Conservation (phyloP, 2,888 invertebrate genomes). For the Trissolcus brochymenae region DNA sequence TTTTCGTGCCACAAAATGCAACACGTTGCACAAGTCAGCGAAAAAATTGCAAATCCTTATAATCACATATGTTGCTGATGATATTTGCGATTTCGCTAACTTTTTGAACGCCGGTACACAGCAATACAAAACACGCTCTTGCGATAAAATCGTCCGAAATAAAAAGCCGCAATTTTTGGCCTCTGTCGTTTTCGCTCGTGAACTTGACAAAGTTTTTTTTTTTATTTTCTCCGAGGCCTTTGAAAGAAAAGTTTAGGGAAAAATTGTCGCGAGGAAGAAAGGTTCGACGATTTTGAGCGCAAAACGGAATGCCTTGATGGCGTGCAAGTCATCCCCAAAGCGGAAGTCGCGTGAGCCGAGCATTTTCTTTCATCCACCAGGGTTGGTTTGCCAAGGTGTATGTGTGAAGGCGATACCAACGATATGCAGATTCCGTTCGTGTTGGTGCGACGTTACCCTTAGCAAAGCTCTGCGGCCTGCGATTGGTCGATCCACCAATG, state of each 20-base stretch:
- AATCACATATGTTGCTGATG: too few species aligned
- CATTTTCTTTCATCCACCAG: conserved; percentile 55
- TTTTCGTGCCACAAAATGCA: too few species aligned
- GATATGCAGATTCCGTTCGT: conserved; percentile 56
- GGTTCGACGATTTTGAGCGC: conserved; percentile 25
- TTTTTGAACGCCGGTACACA: not conserved
- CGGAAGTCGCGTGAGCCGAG: conserved; percentile 74
- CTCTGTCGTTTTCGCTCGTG: not conserved
- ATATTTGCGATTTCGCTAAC: too few species aligned
- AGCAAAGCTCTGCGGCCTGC: conserved; percentile 65
- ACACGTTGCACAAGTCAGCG: too few species aligned
- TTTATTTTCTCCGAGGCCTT: conserved; percentile 21
- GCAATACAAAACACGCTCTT: not conserved
- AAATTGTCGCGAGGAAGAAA: conserved; percentile 27
- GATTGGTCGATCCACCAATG: conserved; percentile 72
- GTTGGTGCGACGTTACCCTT: conserved; percentile 63
- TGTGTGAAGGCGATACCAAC: conserved; percentile 33
- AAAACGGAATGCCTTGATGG: conserved; percentile 63
- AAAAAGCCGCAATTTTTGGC: not conserved
- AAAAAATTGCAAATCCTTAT: too few species aligned
- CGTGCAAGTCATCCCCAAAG: conserved; percentile 67
- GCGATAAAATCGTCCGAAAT: not conserved
- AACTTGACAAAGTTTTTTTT: conserved; percentile 1
- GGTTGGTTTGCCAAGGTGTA: conserved; percentile 25
- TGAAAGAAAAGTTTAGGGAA: conserved; percentile 7